Conservation (phyloP, 2,113 vertebrate genomes). For the Regulus satrapa region DNA sequence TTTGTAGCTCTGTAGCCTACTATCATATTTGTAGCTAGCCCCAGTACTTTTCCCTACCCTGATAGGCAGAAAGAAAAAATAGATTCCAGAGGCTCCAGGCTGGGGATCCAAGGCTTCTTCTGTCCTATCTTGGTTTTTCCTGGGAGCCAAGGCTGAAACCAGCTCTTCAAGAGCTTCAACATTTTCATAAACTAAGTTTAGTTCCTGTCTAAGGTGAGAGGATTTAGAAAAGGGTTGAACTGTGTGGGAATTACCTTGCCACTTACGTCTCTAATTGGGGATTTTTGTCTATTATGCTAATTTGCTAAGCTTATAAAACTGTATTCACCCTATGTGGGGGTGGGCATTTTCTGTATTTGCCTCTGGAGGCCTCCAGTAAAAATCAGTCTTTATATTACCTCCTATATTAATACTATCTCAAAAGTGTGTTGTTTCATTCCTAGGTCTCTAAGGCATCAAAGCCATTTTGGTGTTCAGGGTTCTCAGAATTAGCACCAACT, state of each 20-base stretch:
- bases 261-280: neutral
- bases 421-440: neutral
- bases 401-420: neutral
- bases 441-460: neutral
- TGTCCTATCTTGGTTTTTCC: neutral
- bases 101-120: neutral
- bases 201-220: neutral
- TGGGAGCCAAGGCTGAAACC: neutral
- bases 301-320: neutral
- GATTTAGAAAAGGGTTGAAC: neutral
- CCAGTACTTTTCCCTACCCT: neutral
- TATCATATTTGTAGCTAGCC: neutral
- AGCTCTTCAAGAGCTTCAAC: neutral
- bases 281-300: neutral
- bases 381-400: neutral
- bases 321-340: accelerated
- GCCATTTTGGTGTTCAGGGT: neutral
- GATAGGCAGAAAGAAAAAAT: neutral
- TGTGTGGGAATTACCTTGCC: neutral
- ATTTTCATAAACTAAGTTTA: neutral
- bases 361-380: neutral
- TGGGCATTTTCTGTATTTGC: neutral
- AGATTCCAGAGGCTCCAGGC: neutral
- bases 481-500: neutral
- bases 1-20: neutral